Evolutionary conservation across 2,888 invertebrate genomes (phyloP).

Genomic region (Dysmachus trigonus): DNA sequence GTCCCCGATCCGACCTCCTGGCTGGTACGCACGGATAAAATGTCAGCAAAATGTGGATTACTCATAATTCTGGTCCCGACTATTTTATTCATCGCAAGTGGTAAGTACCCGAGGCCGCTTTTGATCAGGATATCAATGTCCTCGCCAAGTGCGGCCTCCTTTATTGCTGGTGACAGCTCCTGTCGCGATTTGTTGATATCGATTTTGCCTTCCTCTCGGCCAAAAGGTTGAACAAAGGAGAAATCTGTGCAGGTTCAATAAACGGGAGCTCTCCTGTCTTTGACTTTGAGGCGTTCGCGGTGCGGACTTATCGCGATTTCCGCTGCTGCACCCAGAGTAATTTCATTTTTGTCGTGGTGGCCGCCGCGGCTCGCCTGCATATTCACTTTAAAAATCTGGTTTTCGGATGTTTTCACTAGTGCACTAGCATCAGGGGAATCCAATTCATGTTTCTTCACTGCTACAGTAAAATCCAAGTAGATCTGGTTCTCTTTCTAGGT

Average conservation of each 20-base stretch:
- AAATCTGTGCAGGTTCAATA: slow-evolving; percentile 30
- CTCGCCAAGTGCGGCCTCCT: not conserved
- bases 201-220: slow-evolving; percentile 7
- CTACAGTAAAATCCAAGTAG: not conserved
- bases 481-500: not conserved
- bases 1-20: not conserved
- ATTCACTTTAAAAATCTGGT: not conserved
- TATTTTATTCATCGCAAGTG: slow-evolving; percentile 44
- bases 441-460: not conserved
- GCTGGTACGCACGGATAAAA: slow-evolving; percentile 23
- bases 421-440: not conserved
- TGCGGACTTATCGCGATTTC: not conserved
- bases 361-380: not conserved
- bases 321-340: not conserved
- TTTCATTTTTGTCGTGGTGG: not conserved
- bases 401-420: not conserved
- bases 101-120: not conserved
- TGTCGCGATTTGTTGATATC: slow-evolving; percentile 39
- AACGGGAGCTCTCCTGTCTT: not conserved
- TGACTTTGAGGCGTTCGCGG: not conserved
- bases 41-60: slow-evolving; percentile 45
- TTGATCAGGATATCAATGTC: not conserved
- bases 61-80: slow-evolving; percentile 33
- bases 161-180: slow-evolving; percentile 27
- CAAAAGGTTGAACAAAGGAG: slow-evolving; percentile 42